Percentiles rank a stretch among this genome's conserved stretches.
phyloP scores from a whole-genome alignment of 2,113 vertebrate species.

The Falco punctatus region DNA sequence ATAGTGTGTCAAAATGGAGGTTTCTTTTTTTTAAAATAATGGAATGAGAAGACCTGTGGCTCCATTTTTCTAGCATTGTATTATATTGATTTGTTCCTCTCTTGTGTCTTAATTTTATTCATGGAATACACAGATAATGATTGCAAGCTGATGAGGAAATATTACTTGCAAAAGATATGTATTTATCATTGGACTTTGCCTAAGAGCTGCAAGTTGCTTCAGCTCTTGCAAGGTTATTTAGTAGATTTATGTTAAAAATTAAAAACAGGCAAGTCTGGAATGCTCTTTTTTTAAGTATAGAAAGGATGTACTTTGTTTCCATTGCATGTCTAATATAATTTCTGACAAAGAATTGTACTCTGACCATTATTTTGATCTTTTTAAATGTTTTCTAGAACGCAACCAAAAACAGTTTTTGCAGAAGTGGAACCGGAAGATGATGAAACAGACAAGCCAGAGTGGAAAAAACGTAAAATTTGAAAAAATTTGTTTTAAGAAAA shows the following conservation, averaged over 20 bases:
- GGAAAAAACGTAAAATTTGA: constrained; percentile 99
- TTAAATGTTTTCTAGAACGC: constrained; percentile 83
- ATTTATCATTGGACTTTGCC: not conserved
- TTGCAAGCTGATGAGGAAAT: not conserved
- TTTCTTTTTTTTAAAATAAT: not conserved
- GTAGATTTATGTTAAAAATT: not conserved
- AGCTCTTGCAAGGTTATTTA: not conserved
- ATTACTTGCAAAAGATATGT: not conserved
- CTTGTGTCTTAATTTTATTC: constrained; percentile 22
- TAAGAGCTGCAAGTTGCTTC: not conserved
- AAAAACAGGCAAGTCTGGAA: not conserved
- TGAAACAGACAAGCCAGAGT: constrained; percentile 90
- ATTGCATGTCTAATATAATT: not conserved
- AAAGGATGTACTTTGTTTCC: not conserved
- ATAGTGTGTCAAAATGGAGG: not conserved
- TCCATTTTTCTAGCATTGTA: not conserved
- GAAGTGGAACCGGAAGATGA: constrained; percentile 92
- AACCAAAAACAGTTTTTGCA: constrained; percentile 91
- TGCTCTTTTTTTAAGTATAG: not conserved
- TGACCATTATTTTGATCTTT: constrained; percentile 24
- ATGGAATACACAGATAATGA: not conserved
- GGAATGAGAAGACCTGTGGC: not conserved
- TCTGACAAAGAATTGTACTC: not conserved
- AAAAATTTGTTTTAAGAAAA: not conserved
- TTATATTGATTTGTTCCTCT: not conserved